phyloP scores from a whole-genome alignment of 37 sponge, comb jelly and placozoan species.

The Diacarnus erythraeanus region DNA sequence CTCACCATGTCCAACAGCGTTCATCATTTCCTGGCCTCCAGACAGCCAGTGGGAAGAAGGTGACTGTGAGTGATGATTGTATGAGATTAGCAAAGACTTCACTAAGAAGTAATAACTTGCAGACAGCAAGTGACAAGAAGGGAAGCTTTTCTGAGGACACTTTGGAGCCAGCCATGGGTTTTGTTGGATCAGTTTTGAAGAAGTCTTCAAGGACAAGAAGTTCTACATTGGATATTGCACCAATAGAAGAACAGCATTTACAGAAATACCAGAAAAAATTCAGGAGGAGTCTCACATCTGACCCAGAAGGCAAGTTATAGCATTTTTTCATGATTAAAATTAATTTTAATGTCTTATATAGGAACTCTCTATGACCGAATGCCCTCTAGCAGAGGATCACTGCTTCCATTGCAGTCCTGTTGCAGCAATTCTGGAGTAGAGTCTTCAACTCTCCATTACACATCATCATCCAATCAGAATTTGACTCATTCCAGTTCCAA shows the following conservation, averaged over 20 bases:
- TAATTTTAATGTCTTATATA: not conserved
- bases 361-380: conserved; percentile 27
- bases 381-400: not conserved
- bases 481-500: too few species aligned
- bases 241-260: not conserved
- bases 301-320: conserved; percentile 1
- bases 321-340: not conserved
- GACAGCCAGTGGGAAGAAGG: conserved; percentile 52
- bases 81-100: conserved; percentile 3
- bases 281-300: not conserved
- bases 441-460: not conserved
- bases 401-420: conserved; percentile 1
- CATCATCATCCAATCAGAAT: not conserved
- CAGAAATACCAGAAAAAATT: not conserved
- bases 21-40: not conserved
- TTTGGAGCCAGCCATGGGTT: conserved; percentile 13
- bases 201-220: not conserved
- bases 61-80: conserved; percentile 14
- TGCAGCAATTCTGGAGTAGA: not conserved
- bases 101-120: not conserved
- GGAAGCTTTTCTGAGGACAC: conserved; percentile 21
- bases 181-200: not conserved
- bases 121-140: conserved; percentile 44
- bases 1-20: not conserved
- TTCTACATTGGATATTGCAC: not conserved